Conservation (phyloP, 2,113 vertebrate species). For the Synodontis membranacea region DNA sequence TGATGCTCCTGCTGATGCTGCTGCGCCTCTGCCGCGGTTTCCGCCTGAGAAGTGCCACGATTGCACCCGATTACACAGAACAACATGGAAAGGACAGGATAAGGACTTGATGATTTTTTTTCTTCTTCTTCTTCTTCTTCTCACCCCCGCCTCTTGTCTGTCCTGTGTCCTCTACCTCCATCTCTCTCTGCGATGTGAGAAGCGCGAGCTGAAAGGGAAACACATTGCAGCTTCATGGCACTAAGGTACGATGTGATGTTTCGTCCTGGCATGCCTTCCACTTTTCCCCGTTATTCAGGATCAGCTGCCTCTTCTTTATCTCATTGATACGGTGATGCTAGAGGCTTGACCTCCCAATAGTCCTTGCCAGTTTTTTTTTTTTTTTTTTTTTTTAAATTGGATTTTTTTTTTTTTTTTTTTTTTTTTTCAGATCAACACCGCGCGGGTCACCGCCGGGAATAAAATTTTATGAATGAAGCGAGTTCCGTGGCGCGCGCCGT, state of each 20-base stretch:
- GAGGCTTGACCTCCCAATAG: conserved; percentile 45
- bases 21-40: conserved; percentile 50
- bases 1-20: no score
- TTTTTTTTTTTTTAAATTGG: background rate
- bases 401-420: background rate
- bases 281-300: conserved; percentile 1
- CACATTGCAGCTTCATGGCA: conserved; percentile 56
- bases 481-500: conserved; percentile 31
- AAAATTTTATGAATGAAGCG: conserved; percentile 63
- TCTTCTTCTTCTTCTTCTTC: no score
- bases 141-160: background rate
- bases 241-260: conserved; percentile 51
- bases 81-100: conserved; percentile 53
- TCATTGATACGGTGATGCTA: background rate
- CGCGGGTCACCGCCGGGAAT: conserved; percentile 14
- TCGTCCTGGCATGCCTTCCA: conserved; percentile 23
- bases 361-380: conserved; percentile 46
- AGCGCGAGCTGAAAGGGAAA: conserved; percentile 39
- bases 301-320: background rate
- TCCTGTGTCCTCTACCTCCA: conserved; percentile 20
- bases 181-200: conserved; percentile 37
- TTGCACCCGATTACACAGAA: conserved; percentile 36
- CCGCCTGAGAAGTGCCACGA: background rate
- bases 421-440: background rate
- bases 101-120: conserved; percentile 44